A percentile compares a stretch with the other conserved stretches of the same genome.
Evolutionary conservation across 2,888 invertebrate species (phyloP).

Genomic region (Cyclophora punctaria): DNA sequence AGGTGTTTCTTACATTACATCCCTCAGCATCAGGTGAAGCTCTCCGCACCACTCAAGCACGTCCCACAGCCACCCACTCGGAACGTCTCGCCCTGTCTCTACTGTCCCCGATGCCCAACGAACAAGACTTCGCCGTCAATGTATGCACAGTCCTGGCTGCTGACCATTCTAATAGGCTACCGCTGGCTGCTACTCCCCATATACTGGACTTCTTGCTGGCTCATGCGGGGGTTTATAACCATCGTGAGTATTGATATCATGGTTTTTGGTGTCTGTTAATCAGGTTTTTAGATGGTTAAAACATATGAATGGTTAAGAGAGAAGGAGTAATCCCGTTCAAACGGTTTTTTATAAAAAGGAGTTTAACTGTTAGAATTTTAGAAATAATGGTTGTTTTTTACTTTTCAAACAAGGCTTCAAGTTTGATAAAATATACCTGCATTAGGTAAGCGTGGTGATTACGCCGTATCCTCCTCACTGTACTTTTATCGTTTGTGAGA

Average conservation of each 20-base stretch:
- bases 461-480: too few species aligned
- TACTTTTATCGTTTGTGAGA: too few species aligned
- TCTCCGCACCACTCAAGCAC: constrained; percentile 33
- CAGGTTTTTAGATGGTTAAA: too few species aligned
- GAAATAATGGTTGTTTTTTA: too few species aligned
- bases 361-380: too few species aligned
- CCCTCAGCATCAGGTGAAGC: constrained; percentile 58
- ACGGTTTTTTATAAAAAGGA: too few species aligned
- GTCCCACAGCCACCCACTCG: constrained; percentile 65
- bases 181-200: constrained; percentile 88
- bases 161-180: constrained; percentile 91
- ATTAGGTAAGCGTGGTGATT: too few species aligned
- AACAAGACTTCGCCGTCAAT: constrained; percentile 98
- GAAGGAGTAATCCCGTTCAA: too few species aligned
- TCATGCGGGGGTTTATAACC: constrained; percentile 95
- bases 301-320: too few species aligned
- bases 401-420: too few species aligned
- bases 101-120: constrained; percentile 97
- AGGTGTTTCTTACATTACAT: neutral
- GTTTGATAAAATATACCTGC: too few species aligned
- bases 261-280: too few species aligned
- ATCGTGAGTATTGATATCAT: constrained; percentile 75
- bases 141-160: constrained; percentile 96
- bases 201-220: constrained; percentile 92
- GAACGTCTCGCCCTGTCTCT: constrained; percentile 93